Percentiles rank a stretch among this genome's conserved stretches.
These are phyloP conservation scores for Chelmon rostratus DNA, from an alignment of 2,797 vertebrate species.

Conservation along the genomic window DNA sequence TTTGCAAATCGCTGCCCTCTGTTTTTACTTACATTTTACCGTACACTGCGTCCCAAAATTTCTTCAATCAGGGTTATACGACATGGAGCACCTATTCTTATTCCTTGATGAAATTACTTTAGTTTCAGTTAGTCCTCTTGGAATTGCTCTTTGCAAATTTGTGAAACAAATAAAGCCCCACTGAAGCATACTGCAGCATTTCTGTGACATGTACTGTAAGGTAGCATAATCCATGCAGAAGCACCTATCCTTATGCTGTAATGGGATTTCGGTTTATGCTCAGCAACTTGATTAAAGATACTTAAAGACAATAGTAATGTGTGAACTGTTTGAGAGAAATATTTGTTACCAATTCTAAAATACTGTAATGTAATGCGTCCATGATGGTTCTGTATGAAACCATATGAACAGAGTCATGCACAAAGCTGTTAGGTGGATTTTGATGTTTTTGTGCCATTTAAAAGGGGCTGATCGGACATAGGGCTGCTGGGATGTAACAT, in stretches of 20 bases:
- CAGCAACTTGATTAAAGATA: neutral
- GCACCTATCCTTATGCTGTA: neutral
- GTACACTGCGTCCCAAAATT: too few species aligned
- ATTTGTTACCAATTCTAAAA: too few species aligned
- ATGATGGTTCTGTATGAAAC: neutral
- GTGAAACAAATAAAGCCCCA: neutral
- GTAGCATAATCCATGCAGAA: neutral
- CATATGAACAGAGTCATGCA: neutral
- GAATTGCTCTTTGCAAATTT: neutral
- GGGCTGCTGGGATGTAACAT: neutral
- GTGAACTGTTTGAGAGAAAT: neutral
- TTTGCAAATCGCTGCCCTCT: too few species aligned
- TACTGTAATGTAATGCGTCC: too few species aligned
- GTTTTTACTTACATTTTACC: too few species aligned
- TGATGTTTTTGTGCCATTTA: slow-evolving; percentile 3
- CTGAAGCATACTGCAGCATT: neutral
- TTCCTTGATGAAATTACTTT: neutral
- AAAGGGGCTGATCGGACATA: neutral
- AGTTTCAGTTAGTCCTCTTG: neutral
- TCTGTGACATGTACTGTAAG: neutral
- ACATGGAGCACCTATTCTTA: too few species aligned
- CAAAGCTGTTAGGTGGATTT: neutral
- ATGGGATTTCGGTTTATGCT: neutral
- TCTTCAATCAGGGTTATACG: too few species aligned
- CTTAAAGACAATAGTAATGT: neutral